phyloP scores from a whole-genome alignment of 2,113 vertebrate genomes.

The Ia io region DNA sequence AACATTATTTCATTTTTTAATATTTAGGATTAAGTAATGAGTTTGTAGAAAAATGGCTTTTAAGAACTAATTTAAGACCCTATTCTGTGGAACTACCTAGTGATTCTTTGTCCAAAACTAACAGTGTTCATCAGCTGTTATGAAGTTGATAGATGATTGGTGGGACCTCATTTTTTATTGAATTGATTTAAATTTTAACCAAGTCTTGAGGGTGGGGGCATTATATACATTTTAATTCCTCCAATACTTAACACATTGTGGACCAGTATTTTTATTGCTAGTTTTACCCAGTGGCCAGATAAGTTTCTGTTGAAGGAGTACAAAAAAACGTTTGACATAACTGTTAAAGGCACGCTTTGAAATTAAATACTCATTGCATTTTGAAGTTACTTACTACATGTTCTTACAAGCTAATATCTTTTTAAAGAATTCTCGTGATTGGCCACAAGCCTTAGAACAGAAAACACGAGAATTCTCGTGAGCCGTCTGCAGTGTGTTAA shows the following conservation, averaged over 20 bases:
- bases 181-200: conserved; percentile 8
- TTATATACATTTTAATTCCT: not conserved
- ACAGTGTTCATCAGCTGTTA: not conserved
- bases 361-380: too few relatives aligned
- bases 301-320: too few relatives aligned
- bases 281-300: too few relatives aligned
- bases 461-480: too few relatives aligned
- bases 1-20: not conserved
- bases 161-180: not conserved
- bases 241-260: not conserved
- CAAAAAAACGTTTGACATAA: too few relatives aligned
- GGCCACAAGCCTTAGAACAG: too few relatives aligned
- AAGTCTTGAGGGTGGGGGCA: not conserved
- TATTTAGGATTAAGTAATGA: conserved; percentile 4
- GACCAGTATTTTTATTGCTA: too few relatives aligned
- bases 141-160: not conserved
- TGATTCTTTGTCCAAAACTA: not conserved
- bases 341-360: too few relatives aligned
- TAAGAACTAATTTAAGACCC: not conserved
- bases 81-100: not conserved
- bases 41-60: not conserved
- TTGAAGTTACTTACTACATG: too few relatives aligned
- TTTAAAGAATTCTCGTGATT: too few relatives aligned
- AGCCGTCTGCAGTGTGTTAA: too few relatives aligned
- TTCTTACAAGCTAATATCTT: too few relatives aligned